Percentiles rank a stretch among this genome's conserved stretches.
Evolutionary conservation across 1,140 invertebrate species (phyloP).

Genomic region (Drosophila quadrilineata): DNA sequence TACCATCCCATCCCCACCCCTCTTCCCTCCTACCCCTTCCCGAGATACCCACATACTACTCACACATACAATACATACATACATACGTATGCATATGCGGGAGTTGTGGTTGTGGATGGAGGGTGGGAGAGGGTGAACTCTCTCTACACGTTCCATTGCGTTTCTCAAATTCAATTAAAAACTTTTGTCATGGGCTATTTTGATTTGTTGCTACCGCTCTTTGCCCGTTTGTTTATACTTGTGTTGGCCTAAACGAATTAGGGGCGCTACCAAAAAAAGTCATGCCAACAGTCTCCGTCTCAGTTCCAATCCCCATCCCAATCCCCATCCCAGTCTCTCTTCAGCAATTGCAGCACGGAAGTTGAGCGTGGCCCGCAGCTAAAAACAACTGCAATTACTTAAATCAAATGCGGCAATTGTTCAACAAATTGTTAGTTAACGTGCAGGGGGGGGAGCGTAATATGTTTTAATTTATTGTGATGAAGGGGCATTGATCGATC

Average conservation of each 20-base stretch:
- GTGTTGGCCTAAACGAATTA: slow-evolving; percentile 8
- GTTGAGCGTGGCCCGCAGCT: slow-evolving; percentile 45
- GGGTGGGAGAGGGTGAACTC: neutral
- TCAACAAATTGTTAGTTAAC: slow-evolving; percentile 20
- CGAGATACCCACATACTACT: neutral
- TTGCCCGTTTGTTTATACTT: slow-evolving; percentile 28
- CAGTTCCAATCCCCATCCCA: too few species aligned
- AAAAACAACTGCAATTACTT: slow-evolving; percentile 2
- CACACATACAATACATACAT: slow-evolving; percentile 6
- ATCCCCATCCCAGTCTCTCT: too few species aligned
- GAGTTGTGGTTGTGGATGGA: neutral
- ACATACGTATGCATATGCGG: too few species aligned
- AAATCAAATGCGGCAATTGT: slow-evolving; percentile 31
- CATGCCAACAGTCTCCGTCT: slow-evolving; percentile 50
- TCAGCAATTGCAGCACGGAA: slow-evolving; percentile 43
- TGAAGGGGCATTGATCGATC: slow-evolving; percentile 62
- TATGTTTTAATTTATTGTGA: slow-evolving; percentile 43
- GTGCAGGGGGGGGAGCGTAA: too few species aligned
- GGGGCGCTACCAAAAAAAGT: slow-evolving; percentile 36
- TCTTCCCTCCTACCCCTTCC: neutral
- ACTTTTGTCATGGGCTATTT: slow-evolving; percentile 70
- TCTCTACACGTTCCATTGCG: slow-evolving; percentile 68
- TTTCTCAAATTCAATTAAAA: slow-evolving; percentile 79
- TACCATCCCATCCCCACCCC: slow-evolving; percentile 1
- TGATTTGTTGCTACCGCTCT: slow-evolving; percentile 49